A percentile compares a stretch with the other conserved stretches of the same genome.
These are phyloP conservation scores for Dicrurus megarhynchus DNA, from an alignment of 2,113 vertebrate species.

Conservation along the genomic window DNA sequence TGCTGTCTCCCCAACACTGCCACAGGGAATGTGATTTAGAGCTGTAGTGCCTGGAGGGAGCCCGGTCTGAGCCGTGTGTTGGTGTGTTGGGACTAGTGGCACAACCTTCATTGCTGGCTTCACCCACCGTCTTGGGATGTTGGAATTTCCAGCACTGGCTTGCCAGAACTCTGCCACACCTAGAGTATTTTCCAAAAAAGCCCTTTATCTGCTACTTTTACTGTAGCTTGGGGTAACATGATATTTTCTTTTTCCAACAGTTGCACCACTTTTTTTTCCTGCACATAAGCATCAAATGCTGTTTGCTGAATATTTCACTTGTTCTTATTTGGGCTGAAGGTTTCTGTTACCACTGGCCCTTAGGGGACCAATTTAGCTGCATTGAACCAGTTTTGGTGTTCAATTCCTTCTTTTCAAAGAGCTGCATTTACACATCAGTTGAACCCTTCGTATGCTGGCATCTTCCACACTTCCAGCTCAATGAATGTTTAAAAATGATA, in stretches of 20 bases:
- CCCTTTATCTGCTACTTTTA: background rate
- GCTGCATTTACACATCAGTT: conserved; percentile 61
- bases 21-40: background rate
- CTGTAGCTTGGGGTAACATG: background rate
- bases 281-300: conserved; percentile 21
- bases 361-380: conserved; percentile 65
- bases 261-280: background rate
- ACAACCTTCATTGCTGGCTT: background rate
- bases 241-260: background rate
- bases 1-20: background rate
- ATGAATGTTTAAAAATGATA: conserved; percentile 25
- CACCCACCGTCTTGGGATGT: background rate
- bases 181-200: background rate
- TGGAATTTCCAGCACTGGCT: background rate
- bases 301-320: conserved; percentile 55
- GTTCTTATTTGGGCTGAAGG: conserved; percentile 60
- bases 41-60: background rate
- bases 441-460: conserved; percentile 22
- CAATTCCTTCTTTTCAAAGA: conserved; percentile 52
- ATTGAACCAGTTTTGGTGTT: conserved; percentile 58
- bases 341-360: conserved; percentile 59
- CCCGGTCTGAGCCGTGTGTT: background rate
- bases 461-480: conserved; percentile 52
- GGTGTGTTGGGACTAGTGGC: background rate
- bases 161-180: background rate